A percentile compares a stretch with the other conserved stretches of the same genome.
Evolutionary conservation across 2,797 vertebrate genomes (phyloP).

Genomic region (Enteromius afrohamiltoni): DNA sequence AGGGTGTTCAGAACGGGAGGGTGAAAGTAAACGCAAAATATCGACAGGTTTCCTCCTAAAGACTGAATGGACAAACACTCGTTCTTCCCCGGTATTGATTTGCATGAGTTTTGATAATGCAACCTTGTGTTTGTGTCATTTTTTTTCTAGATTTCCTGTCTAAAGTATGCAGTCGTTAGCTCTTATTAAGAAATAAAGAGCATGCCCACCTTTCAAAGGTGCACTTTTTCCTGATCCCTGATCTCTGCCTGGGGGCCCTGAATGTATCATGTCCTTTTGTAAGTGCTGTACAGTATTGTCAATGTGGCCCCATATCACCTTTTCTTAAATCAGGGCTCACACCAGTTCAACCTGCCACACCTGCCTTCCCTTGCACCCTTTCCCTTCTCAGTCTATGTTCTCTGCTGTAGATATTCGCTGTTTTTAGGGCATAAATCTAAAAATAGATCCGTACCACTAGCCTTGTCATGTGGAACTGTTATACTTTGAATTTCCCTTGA

Average conservation of each 20-base stretch:
- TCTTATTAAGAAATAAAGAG: constrained; percentile 39
- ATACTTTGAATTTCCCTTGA: constrained; percentile 63
- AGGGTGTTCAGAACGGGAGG: background rate
- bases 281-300: constrained; percentile 72
- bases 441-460: constrained; percentile 63
- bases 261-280: constrained; percentile 74
- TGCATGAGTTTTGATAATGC: constrained; percentile 51
- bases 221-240: constrained; percentile 36
- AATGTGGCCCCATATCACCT: constrained; percentile 56
- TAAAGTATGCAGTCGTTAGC: constrained; percentile 34
- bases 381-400: constrained; percentile 5
- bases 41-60: constrained; percentile 17
- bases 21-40: background rate
- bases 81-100: constrained; percentile 46
- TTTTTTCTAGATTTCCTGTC: constrained; percentile 19
- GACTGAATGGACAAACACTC: constrained; percentile 37
- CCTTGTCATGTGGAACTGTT: constrained; percentile 65
- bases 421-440: constrained; percentile 67
- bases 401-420: constrained; percentile 72
- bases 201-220: constrained; percentile 59
- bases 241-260: constrained; percentile 69
- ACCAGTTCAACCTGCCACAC: constrained; percentile 34
- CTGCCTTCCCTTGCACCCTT: constrained; percentile 33
- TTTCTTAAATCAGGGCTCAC: constrained; percentile 21
- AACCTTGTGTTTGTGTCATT: constrained; percentile 42